These are phyloP conservation scores for Rhynchophorus ferrugineus DNA, from an alignment of 1,140 invertebrate genomes.

Conservation along the genomic window DNA sequence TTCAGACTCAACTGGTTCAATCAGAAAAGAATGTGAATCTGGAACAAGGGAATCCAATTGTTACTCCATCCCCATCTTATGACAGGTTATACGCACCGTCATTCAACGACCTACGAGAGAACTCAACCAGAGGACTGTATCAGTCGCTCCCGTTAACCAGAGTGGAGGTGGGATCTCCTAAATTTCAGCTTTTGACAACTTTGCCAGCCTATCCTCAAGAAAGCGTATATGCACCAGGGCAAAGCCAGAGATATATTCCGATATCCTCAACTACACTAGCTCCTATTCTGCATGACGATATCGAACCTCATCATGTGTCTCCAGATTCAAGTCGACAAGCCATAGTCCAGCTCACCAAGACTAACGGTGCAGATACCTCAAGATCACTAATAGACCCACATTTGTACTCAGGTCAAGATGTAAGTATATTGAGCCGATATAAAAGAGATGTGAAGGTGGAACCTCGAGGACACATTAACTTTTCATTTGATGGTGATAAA, in stretches of 20 bases:
- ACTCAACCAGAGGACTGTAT: slow-evolving; percentile 4
- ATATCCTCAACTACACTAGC: background rate
- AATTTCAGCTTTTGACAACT: background rate
- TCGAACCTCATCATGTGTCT: background rate
- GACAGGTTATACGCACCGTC: slow-evolving; percentile 4
- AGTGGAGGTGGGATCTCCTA: background rate
- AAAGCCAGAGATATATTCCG: background rate
- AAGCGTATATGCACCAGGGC: background rate
- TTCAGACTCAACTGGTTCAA: too few relatives aligned
- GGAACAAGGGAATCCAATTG: background rate
- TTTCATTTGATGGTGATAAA: slow-evolving; percentile 6
- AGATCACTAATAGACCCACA: too few relatives aligned
- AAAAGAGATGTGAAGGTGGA: background rate
- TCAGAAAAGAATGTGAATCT: background rate
- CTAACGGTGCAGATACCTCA: too few relatives aligned
- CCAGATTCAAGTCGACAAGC: background rate
- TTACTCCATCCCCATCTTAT: slow-evolving; percentile 1
- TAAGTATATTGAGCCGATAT: too few relatives aligned
- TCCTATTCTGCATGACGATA: background rate
- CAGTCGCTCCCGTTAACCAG: background rate
- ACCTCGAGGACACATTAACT: slow-evolving; percentile 2
- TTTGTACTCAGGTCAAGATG: too few relatives aligned
- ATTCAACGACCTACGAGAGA: slow-evolving; percentile 5
- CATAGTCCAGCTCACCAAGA: background rate
- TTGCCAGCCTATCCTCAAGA: background rate